A percentile compares a stretch with the other conserved stretches of the same genome.
These are phyloP conservation scores for Halisarca cf. caerulea DNA, from an alignment of 37 sponge, comb jelly and placozoan species.

Conservation along the genomic window DNA sequence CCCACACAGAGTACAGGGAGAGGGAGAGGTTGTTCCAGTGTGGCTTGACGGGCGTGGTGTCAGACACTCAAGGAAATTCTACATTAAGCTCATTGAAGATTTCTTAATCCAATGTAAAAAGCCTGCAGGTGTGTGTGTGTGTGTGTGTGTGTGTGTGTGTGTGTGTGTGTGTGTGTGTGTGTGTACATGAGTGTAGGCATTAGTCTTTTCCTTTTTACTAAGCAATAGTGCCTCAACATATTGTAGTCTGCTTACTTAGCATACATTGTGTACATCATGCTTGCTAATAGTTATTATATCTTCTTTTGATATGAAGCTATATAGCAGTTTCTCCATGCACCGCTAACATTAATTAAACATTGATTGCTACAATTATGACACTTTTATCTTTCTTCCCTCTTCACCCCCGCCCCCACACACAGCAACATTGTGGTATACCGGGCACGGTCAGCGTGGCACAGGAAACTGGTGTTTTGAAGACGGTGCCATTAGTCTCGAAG, in stretches of 20 bases:
- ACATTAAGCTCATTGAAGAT: conserved; percentile 9
- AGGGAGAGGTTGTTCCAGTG: conserved; percentile 20
- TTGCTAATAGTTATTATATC: too few relatives aligned
- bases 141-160: too few relatives aligned
- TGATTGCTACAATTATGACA: too few relatives aligned
- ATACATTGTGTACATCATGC: too few relatives aligned
- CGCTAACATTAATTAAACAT: too few relatives aligned
- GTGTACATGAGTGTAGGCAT: too few relatives aligned
- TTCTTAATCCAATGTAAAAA: conserved; percentile 1
- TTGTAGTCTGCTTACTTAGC: background rate
- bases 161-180: too few relatives aligned
- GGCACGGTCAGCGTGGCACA: conserved; percentile 59
- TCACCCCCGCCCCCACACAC: background rate
- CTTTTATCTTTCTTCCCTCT: background rate
- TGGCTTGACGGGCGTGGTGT: background rate
- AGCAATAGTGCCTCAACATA: too few relatives aligned
- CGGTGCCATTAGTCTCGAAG: conserved; percentile 60
- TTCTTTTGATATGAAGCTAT: too few relatives aligned
- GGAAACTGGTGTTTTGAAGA: conserved; percentile 88
- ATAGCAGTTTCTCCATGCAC: too few relatives aligned
- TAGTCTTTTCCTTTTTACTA: too few relatives aligned
- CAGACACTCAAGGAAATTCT: conserved; percentile 30
- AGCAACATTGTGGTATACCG: conserved; percentile 71
- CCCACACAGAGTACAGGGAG: conserved; percentile 6
- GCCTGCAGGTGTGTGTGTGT: conserved; percentile 1